A percentile compares a stretch with the other conserved stretches of the same genome.
These are phyloP conservation scores for Amblyraja radiata DNA, from an alignment of 2,797 vertebrate species.

Conservation along the genomic window DNA sequence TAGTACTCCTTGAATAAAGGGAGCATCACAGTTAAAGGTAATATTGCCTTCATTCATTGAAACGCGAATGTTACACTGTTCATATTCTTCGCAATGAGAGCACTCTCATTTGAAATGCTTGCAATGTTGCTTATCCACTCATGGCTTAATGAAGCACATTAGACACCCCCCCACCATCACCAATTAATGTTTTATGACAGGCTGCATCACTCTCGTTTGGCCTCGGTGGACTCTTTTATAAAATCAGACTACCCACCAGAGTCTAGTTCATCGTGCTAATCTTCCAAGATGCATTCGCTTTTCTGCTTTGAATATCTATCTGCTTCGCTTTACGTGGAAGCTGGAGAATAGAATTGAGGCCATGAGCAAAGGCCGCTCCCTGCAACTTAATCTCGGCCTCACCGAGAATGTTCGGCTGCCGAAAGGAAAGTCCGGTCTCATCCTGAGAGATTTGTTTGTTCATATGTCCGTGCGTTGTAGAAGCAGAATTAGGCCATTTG, in stretches of 20 bases:
- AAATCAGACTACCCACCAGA: constrained; percentile 25
- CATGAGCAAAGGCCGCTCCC: background rate
- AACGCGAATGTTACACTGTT: constrained; percentile 37
- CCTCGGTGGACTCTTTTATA: constrained; percentile 25
- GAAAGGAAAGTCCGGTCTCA: background rate
- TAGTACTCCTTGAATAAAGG: constrained; percentile 32
- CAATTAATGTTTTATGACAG: constrained; percentile 37
- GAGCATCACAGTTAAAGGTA: constrained; percentile 36
- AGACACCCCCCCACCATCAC: constrained; percentile 26
- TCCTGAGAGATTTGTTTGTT: background rate
- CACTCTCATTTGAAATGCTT: constrained; percentile 36
- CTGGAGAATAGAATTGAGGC: background rate
- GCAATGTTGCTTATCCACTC: constrained; percentile 36
- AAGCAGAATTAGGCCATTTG: too few species aligned
- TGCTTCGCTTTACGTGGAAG: constrained; percentile 11
- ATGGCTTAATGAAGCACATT: constrained; percentile 33
- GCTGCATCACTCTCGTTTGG: constrained; percentile 31
- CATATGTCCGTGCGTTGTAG: too few species aligned
- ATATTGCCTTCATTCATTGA: constrained; percentile 36
- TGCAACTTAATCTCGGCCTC: background rate
- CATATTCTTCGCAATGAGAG: constrained; percentile 34
- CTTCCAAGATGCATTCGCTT: constrained; percentile 1
- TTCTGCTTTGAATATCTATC: constrained; percentile 12
- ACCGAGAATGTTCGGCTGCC: background rate
- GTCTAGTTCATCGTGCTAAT: constrained; percentile 31